Base-by-base conservation (phyloP, 2,888 invertebrate genomes). In the Pristionchus mayeri region DNA sequence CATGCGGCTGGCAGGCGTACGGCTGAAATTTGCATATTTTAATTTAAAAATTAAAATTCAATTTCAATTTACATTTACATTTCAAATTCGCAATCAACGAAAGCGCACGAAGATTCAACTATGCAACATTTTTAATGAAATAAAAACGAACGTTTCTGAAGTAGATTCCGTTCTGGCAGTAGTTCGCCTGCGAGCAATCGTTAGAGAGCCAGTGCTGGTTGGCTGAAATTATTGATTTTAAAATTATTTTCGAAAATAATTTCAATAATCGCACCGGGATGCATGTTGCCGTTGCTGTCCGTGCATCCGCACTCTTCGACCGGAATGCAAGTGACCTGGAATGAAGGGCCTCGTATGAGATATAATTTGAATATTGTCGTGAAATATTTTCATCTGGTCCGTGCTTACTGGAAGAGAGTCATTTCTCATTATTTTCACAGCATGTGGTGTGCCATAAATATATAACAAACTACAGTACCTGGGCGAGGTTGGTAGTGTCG, bases 231-330 rank as follows among this genome's bases (percentile, higher is more conserved):
- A 24, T 34, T 63, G 3, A 34, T 44, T 9, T 9, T 44, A 79
- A 40, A 34, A 7, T 2, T 1, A 79, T 37, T 7, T 44, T 44
- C 44, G 44, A 44, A 44, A 44, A 9, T 44, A 44, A 44, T 9
- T 44, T 44, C 44, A 9, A 44, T 9, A 44, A 44, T 44, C 44
- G 18, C 48, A 80, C 86, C 86, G 24, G 89, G 87, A 81, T 90
- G 89, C 11, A 86, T 80, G 84, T 90, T 88, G 79, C 90, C 90
- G 40, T 88, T 85, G 27, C 87, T 84, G 76, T 90, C 91, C 16
- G 86, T 85, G 86, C 93, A 93, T 13, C 90, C 90, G 54, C 90
- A 90, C 21, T 87, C 84, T 18, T 88, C 85, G 54, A 88, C 60
- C 52, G 86, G 85, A 81, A 89, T 86, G 63, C 89, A 89, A 16